Base-by-base conservation (phyloP, 2,113 vertebrate species). In the Cynoglossus semilaevis region DNA sequence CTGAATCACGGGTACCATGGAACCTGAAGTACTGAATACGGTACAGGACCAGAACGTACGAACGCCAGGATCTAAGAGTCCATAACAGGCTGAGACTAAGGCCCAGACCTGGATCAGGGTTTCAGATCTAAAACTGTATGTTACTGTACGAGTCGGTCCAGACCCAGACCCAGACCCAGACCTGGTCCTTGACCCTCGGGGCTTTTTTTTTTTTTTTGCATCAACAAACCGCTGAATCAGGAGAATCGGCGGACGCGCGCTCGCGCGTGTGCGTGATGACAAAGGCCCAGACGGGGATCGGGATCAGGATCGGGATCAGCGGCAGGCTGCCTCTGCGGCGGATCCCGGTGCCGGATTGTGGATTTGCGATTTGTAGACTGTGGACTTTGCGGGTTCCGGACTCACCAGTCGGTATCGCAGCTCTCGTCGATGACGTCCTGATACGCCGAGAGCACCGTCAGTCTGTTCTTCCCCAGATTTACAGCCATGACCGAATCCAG, bases 401-500 rank as follows among this genome's bases (percentile, higher is more conserved):
- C 91, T 90, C 77, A 92, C 91, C 91, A 92, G 88, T 92, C 88
- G 51, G 87, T 88, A 76, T 88, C 67, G 29, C 88, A 86, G 19
- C 82, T 80, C 51, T 92, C 91, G 85, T 85, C 83, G 43, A 92
- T 92, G 77, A 92, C 91, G 76, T 91, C 91, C 87, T 91, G 90
- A 81, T 92, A 92, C 59, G 90, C 87, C 77, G 89, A 91, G 54
- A 92, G 88, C 70, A 92, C 88, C 34, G 76, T 79, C 83, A 91
- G 90, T 76, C 91, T 74, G 87, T 92, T 90, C 74, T 89, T 91
- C 38, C 82, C 83, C 71, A 92, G 91, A 77, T 92, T 92, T 74
- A 92, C 90, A 73, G 91, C 90, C 91, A 92, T 92, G 82, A 72
- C 85, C 72, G 76, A 36, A 83, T 80, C 82, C 83, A 66, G 74